phyloP scores from a whole-genome alignment of 2,888 invertebrate species.

The Noctua fimbriata region DNA sequence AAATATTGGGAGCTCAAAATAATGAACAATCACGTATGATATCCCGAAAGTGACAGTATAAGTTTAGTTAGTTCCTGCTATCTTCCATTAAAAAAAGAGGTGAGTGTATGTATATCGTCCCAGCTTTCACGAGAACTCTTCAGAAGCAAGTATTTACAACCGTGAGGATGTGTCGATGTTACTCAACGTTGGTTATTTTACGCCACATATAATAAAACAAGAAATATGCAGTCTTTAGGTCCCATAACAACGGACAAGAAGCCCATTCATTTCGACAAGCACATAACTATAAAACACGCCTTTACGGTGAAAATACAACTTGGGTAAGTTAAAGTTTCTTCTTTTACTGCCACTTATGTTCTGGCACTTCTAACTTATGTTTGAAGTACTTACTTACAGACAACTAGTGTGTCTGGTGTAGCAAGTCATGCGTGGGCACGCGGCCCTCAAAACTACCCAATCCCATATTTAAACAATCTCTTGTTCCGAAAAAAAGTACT shows the following conservation, averaged over 20 bases:
- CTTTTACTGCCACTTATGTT: slow-evolving; percentile 39
- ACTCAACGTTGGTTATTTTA: slow-evolving; percentile 10
- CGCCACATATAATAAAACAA: slow-evolving; percentile 22
- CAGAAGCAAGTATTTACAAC: background rate
- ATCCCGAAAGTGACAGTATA: too few relatives aligned
- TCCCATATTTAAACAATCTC: slow-evolving; percentile 37
- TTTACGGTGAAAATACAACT: slow-evolving; percentile 42
- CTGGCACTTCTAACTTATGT: slow-evolving; percentile 1
- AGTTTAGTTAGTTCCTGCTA: background rate
- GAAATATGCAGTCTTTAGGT: slow-evolving; percentile 19
- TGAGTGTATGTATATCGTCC: background rate
- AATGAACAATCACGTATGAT: too few relatives aligned
- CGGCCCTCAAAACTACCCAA: slow-evolving; percentile 31
- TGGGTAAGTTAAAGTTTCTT: slow-evolving; percentile 45
- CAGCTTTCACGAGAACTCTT: background rate
- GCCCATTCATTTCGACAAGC: slow-evolving; percentile 24
- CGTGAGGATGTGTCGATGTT: slow-evolving; percentile 2
- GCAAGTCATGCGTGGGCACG: slow-evolving; percentile 38
- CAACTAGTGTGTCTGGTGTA: too few relatives aligned
- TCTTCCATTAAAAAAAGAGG: background rate
- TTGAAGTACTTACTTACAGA: slow-evolving; percentile 6
- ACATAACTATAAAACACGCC: slow-evolving; percentile 43
- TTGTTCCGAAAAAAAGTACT: slow-evolving; percentile 41
- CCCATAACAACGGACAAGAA: slow-evolving; percentile 31
- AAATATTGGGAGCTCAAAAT: too few relatives aligned